phyloP scores from a whole-genome alignment of 2,888 invertebrate species.

The Mactromeris polynyma region DNA sequence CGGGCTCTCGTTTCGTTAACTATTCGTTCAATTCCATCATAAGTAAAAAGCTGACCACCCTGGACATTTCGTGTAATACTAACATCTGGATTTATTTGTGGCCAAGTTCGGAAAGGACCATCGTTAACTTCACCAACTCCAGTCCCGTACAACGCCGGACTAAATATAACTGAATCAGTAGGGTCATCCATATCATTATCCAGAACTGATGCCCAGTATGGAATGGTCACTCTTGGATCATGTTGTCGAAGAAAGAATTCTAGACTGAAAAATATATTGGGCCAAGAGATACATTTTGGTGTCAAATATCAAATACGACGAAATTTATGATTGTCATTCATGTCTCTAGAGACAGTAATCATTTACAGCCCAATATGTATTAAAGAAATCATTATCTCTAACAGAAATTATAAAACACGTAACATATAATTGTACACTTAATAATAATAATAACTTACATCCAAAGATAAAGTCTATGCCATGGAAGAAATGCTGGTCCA shows the following conservation, averaged over 20 bases:
- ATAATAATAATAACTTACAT: conserved; percentile 79
- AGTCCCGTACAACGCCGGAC: conserved; percentile 68
- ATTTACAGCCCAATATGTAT: background rate
- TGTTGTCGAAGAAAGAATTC: conserved; percentile 75
- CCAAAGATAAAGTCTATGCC: conserved; percentile 76
- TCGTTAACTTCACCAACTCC: conserved; percentile 63
- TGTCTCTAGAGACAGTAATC: background rate
- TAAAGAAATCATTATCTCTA: too few species aligned
- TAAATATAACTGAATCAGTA: conserved; percentile 70
- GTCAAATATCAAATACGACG: too few species aligned
- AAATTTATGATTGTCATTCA: background rate
- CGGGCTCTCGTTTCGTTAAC: conserved; percentile 47
- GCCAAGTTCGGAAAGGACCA: conserved; percentile 77
- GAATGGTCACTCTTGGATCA: conserved; percentile 70
- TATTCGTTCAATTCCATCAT: conserved; percentile 54
- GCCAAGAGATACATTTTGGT: background rate
- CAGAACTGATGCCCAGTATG: conserved; percentile 76
- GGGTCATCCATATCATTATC: conserved; percentile 71
- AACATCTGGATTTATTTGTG: conserved; percentile 44
- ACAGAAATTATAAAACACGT: background rate
- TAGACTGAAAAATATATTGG: conserved; percentile 62
- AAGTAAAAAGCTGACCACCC: conserved; percentile 64
- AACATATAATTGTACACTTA: background rate
- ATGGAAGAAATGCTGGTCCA: conserved; percentile 76
- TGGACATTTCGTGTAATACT: conserved; percentile 69